Conservation (phyloP, 92 coral and sea anemone genomes). For the Epizoanthus stellaris region DNA sequence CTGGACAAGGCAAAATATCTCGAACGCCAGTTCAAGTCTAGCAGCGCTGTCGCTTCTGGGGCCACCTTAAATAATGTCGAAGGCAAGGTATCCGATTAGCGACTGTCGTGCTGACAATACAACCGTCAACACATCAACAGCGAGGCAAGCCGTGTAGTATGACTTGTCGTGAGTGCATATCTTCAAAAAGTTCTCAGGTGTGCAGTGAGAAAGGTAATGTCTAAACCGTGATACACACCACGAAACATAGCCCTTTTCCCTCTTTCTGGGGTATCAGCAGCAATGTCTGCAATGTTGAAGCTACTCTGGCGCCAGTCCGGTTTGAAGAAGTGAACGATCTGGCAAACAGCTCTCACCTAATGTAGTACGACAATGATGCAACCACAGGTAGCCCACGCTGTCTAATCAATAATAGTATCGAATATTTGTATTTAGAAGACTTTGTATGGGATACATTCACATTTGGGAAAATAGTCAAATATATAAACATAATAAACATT, state of each 20-base stretch:
- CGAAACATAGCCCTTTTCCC: neutral
- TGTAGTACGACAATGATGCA: conserved; percentile 17
- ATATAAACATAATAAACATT: too few species aligned
- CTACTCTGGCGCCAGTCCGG: conserved; percentile 6
- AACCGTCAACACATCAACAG: conserved; percentile 11
- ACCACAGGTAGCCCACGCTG: too few species aligned
- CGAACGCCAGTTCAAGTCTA: conserved; percentile 20
- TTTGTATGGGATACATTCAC: too few species aligned
- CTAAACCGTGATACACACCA: neutral
- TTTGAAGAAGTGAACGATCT: neutral
- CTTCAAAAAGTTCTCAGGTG: conserved; percentile 9
- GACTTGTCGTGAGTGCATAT: conserved; percentile 35
- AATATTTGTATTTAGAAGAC: too few species aligned
- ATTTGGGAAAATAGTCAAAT: too few species aligned
- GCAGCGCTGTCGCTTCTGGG: conserved; percentile 10
- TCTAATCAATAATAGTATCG: too few species aligned
- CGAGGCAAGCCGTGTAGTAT: conserved; percentile 21
- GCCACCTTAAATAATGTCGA: conserved; percentile 22
- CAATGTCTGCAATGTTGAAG: neutral
- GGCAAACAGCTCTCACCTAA: conserved; percentile 13
- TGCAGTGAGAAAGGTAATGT: conserved; percentile 13
- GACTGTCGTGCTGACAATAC: conserved; percentile 28
- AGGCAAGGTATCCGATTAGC: conserved; percentile 25
- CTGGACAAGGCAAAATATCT: conserved; percentile 19
- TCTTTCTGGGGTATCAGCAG: too few species aligned